A percentile compares a stretch with the other conserved stretches of the same genome.
Conservation (phyloP, 2,797 vertebrate species). For the Spea hammondii region DNA sequence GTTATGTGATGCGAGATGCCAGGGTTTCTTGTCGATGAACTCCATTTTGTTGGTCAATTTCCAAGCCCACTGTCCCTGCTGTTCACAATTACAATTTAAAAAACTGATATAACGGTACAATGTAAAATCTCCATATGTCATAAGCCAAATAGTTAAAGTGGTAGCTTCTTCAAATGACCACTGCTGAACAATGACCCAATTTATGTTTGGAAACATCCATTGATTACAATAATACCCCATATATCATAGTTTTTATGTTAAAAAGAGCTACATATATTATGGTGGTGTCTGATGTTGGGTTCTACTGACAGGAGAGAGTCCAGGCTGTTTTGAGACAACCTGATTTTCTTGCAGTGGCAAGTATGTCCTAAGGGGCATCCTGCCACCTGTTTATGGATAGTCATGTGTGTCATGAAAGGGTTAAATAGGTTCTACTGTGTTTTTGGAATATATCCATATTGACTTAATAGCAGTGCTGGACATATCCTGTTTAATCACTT, state of each 20-base stretch:
- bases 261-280: too few species aligned
- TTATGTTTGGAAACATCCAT: too few species aligned
- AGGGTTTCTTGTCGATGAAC: neutral
- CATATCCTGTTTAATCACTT: constrained; percentile 6
- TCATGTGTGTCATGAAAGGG: too few species aligned
- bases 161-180: neutral
- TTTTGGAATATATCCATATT: constrained; percentile 7
- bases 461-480: neutral
- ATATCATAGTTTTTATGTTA: too few species aligned
- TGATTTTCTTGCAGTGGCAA: too few species aligned
- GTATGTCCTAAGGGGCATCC: too few species aligned
- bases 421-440: too few species aligned
- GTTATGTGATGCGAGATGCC: neutral
- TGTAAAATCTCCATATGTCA: neutral
- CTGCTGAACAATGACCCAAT: neutral
- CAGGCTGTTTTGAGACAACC: too few species aligned
- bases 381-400: too few species aligned
- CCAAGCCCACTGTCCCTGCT: neutral
- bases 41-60: neutral
- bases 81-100: neutral
- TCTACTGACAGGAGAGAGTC: too few species aligned
- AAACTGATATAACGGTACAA: neutral
- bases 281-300: too few species aligned
- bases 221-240: too few species aligned
- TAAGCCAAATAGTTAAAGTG: neutral